phyloP scores from a whole-genome alignment of 92 coral and sea anemone genomes.

The Muricea muricata region DNA sequence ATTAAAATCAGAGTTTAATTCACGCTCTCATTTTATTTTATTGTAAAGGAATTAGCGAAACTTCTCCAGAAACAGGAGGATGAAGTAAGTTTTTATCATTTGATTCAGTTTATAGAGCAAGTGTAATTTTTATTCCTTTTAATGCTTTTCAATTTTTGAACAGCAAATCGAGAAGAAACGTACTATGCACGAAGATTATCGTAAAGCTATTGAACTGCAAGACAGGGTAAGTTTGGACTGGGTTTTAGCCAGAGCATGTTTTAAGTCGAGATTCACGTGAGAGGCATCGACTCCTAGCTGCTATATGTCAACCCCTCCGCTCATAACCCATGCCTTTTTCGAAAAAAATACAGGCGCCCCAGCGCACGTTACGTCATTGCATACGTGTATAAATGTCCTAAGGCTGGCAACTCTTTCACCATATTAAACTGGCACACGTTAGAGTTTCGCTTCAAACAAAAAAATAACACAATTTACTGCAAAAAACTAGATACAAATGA shows the following conservation, averaged over 20 bases:
- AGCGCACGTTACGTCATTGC: too few species aligned
- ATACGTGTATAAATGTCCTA: too few species aligned
- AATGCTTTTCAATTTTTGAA: not conserved
- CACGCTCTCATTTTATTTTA: not conserved
- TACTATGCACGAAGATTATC: conserved; percentile 71
- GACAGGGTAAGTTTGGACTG: conserved; percentile 72
- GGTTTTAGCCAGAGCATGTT: not conserved
- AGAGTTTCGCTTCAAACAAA: too few species aligned
- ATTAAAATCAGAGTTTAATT: not conserved
- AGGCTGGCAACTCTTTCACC: too few species aligned
- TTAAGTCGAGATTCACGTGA: not conserved
- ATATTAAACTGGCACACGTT: too few species aligned
- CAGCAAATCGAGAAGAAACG: conserved; percentile 73
- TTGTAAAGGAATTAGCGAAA: conserved; percentile 84
- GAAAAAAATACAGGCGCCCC: too few species aligned
- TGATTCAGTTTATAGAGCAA: too few species aligned
- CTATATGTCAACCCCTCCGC: too few species aligned
- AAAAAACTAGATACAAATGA: too few species aligned
- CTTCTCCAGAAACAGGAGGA: conserved; percentile 90
- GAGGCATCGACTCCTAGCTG: not conserved
- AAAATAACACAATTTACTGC: too few species aligned
- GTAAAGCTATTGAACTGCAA: conserved; percentile 91
- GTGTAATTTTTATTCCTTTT: not conserved
- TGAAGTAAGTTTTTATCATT: conserved; percentile 56
- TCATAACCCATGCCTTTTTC: too few species aligned